Evolutionary conservation across 2,888 invertebrate genomes (phyloP).

Genomic region (Nesidiocoris tenuis): DNA sequence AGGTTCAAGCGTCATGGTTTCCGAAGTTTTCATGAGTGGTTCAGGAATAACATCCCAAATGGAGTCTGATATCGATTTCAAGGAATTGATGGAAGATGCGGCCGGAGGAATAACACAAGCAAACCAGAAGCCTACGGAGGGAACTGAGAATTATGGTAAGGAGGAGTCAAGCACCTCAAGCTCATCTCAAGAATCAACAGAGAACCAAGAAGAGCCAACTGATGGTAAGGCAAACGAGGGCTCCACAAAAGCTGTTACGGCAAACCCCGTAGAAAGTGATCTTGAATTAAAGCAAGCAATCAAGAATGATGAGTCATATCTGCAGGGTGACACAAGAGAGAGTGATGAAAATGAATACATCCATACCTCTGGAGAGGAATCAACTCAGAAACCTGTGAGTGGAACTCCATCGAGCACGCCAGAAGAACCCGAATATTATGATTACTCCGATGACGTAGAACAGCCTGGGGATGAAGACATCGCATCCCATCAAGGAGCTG

Average conservation of each 20-base stretch:
- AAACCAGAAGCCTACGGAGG: not conserved
- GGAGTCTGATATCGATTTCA: conserved; percentile 12
- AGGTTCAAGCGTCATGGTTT: conserved; percentile 43
- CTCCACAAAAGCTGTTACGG: not conserved
- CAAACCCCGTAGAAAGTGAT: not conserved
- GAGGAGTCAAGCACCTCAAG: not conserved
- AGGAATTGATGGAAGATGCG: conserved; percentile 24
- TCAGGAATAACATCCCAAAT: conserved; percentile 2
- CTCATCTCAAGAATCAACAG: not conserved
- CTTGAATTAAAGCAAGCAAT: not conserved
- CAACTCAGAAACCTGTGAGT: not conserved
- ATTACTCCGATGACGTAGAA: not conserved
- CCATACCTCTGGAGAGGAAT: not conserved
- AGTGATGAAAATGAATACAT: not conserved
- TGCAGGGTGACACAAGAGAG: not conserved
- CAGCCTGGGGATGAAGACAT: not conserved
- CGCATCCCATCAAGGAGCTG: not conserved
- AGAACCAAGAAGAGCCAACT: not conserved
- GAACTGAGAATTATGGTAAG: not conserved
- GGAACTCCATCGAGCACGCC: not conserved
- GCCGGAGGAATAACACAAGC: not conserved
- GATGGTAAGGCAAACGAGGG: not conserved
- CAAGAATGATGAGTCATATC: not conserved
- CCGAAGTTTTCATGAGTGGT: conserved; percentile 45
- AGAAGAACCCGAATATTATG: not conserved